These are phyloP conservation scores for Synergus japonicus DNA, from an alignment of 2,888 invertebrate genomes.

Conservation along the genomic window DNA sequence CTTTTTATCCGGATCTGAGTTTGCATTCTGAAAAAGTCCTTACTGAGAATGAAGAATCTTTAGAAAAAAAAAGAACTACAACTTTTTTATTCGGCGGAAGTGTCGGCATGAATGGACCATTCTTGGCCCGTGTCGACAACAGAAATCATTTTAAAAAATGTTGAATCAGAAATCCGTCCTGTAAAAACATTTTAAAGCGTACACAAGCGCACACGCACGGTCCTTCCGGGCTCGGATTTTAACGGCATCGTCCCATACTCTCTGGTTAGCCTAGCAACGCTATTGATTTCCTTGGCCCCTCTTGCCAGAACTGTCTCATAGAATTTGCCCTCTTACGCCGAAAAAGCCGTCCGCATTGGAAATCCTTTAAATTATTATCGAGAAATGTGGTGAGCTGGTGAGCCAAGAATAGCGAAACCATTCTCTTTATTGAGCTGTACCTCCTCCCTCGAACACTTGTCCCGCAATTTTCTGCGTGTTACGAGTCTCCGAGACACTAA, in stretches of 20 bases:
- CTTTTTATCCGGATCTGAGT: neutral
- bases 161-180: conserved; percentile 49
- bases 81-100: neutral
- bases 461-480: neutral
- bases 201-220: conserved; percentile 53
- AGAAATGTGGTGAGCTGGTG: conserved; percentile 20
- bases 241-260: conserved; percentile 70
- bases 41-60: too few relatives aligned
- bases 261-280: conserved; percentile 75
- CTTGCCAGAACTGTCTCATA: conserved; percentile 69
- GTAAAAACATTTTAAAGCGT: conserved; percentile 56
- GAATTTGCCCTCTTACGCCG: conserved; percentile 70
- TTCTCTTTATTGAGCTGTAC: neutral
- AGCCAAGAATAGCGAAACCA: conserved; percentile 11
- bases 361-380: conserved; percentile 54
- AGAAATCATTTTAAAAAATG: conserved; percentile 39
- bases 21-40: too few relatives aligned
- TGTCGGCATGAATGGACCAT: neutral
- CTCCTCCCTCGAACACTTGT: neutral
- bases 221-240: conserved; percentile 50
- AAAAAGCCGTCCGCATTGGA: conserved; percentile 59
- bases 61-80: too few relatives aligned
- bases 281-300: conserved; percentile 77
- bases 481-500: neutral
- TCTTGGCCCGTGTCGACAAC: neutral